These are phyloP conservation scores for Psittacara wagleri DNA, from an alignment of 2,113 vertebrate species.

Conservation along the genomic window DNA sequence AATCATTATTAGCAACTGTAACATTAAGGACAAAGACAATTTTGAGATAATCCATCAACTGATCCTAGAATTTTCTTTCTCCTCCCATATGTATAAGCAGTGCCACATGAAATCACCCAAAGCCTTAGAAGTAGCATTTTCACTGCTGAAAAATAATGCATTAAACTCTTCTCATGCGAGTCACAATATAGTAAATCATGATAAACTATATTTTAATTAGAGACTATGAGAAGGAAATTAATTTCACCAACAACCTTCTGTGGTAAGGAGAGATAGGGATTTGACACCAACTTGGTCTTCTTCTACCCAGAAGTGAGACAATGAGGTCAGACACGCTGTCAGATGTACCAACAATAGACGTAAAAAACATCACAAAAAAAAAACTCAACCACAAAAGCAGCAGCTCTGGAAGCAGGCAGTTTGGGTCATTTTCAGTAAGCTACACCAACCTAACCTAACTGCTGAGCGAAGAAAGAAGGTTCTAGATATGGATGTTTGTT, in stretches of 20 bases:
- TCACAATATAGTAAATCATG: background rate
- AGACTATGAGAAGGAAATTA: constrained; percentile 4
- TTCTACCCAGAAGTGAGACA: background rate
- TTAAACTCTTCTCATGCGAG: background rate
- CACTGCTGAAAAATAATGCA: background rate
- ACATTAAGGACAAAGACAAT: constrained; percentile 17
- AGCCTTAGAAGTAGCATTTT: background rate
- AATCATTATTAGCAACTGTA: constrained; percentile 49
- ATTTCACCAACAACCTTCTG: background rate
- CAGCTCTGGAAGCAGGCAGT: background rate
- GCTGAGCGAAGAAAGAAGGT: background rate
- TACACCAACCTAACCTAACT: background rate
- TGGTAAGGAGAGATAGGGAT: background rate
- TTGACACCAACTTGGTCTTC: background rate
- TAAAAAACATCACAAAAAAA: background rate
- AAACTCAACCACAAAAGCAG: background rate
- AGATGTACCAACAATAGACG: background rate
- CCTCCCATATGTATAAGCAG: background rate
- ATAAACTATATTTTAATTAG: constrained; percentile 39
- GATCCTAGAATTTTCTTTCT: constrained; percentile 20
- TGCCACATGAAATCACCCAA: background rate
- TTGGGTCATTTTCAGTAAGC: background rate
- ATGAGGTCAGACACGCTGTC: background rate
- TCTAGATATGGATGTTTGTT: background rate
- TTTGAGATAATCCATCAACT: constrained; percentile 46